Evolutionary conservation across 2,888 invertebrate species (phyloP), one percentile per base, ranked within the genome.

Genomic region (Drosophila acutilabella): DNA sequence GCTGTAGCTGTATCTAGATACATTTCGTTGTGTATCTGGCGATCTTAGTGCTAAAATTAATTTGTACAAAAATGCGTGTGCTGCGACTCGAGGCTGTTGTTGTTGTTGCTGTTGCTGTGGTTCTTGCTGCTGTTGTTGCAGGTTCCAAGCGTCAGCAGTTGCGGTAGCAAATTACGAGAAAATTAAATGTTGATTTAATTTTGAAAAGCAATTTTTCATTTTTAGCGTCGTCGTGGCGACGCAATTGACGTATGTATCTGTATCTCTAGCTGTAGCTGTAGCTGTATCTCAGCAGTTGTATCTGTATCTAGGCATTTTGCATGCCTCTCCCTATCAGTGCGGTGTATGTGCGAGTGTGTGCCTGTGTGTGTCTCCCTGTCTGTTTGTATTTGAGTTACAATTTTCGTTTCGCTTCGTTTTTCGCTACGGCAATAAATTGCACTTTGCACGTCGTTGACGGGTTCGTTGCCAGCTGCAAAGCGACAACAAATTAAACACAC

Each of bases 31-130:
- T 89, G 88, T 83, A 88, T 89, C 82, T 89, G 86, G 57, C 80
- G 80, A 84, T 84, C 89, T 87, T 78, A 84, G 82, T 87, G 82
- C 82, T 84, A 89, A 84, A 84, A 89, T 89, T 84, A 84, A 84
- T 86, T 89, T 82, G 87, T 84, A 80, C 86, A 86, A 88, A 89
- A 89, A 88, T 88, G 89, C 89, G 89, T 81, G 87, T 54, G 87
- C 66, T 76, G 78, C 78, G 68, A 80, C 80, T 56, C 80, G 80
- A 70, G 77, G 65, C 45, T 60, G 62, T 33, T 44, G 54, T 33
- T 36, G 47, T 59, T 53, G 62, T 48, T 30, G 62, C 45, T 30
- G 47, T 4, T 14, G 59, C 42, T 20, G 40, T 10, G 33, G 59
- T 16, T 44, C 48, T 18, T 59, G 61, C 8, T 48, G 61, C 20